Conservation (phyloP, 2,113 vertebrate genomes). For the Saguinus midas region DNA sequence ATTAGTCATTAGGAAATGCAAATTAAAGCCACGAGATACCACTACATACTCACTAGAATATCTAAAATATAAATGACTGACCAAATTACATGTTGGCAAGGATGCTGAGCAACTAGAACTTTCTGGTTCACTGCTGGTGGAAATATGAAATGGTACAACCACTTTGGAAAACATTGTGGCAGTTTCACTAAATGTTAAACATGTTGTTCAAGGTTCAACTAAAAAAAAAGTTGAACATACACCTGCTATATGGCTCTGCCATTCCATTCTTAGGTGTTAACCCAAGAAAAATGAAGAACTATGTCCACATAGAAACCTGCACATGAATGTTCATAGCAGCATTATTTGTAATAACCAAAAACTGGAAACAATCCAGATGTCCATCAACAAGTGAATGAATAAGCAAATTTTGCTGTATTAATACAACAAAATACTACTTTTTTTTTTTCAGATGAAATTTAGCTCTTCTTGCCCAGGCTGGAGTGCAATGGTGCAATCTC, state of each 20-base stretch:
- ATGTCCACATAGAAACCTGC: background rate
- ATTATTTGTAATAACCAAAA: constrained; percentile 7
- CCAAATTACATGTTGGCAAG: background rate
- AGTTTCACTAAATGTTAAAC: background rate
- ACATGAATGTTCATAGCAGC: background rate
- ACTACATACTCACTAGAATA: background rate
- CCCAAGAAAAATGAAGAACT: background rate
- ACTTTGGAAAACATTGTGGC: background rate
- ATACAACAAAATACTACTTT: background rate
- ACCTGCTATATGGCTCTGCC: background rate
- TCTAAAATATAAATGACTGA: background rate
- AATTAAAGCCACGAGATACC: background rate
- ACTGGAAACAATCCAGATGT: background rate
- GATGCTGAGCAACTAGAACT: background rate
- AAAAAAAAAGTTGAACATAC: background rate
- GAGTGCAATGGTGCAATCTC: too few relatives aligned
- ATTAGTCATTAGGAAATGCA: constrained; percentile 4
- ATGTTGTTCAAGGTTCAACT: too few relatives aligned
- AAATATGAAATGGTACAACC: background rate
- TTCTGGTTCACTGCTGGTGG: background rate
- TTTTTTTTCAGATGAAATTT: too few relatives aligned
- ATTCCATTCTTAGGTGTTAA: background rate
- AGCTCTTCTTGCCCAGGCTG: too few relatives aligned
- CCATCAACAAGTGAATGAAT: background rate
- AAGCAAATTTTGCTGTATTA: background rate